phyloP scores from a whole-genome alignment of 2,113 vertebrate species.

The Nasalis larvatus region DNA sequence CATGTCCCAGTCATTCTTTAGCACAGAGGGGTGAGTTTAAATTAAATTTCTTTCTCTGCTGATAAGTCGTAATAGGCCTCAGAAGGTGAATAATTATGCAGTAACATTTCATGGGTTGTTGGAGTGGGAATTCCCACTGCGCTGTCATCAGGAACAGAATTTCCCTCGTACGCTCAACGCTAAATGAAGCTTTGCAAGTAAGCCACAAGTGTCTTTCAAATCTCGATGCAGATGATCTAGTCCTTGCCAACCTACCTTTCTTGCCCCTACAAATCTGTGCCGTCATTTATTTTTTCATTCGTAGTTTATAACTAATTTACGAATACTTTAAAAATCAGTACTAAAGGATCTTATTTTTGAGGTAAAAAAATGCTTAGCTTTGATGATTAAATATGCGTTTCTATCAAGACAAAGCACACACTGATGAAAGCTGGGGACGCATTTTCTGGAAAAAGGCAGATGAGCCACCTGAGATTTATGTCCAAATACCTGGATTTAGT shows the following conservation, averaged over 20 bases:
- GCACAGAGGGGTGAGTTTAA: slow-evolving; percentile 80
- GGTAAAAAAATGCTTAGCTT: not conserved
- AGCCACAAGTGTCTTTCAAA: slow-evolving; percentile 66
- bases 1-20: slow-evolving; percentile 69
- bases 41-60: slow-evolving; percentile 82
- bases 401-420: not conserved
- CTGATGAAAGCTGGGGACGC: not conserved
- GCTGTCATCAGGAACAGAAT: slow-evolving; percentile 66
- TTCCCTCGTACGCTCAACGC: slow-evolving; percentile 10
- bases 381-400: slow-evolving; percentile 36
- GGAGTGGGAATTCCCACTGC: slow-evolving; percentile 76
- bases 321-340: not conserved
- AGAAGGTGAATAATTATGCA: slow-evolving; percentile 81
- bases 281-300: not conserved
- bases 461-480: not conserved
- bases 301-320: slow-evolving; percentile 17
- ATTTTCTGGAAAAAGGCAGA: slow-evolving; percentile 9
- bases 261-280: not conserved
- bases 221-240: not conserved
- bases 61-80: slow-evolving; percentile 82
- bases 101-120: slow-evolving; percentile 81
- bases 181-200: slow-evolving; percentile 66
- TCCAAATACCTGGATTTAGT: not conserved
- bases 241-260: not conserved
- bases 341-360: slow-evolving; percentile 28